Evolutionary conservation across 2,797 vertebrate species (phyloP).

Genomic region (Phalanger gymnotis): DNA sequence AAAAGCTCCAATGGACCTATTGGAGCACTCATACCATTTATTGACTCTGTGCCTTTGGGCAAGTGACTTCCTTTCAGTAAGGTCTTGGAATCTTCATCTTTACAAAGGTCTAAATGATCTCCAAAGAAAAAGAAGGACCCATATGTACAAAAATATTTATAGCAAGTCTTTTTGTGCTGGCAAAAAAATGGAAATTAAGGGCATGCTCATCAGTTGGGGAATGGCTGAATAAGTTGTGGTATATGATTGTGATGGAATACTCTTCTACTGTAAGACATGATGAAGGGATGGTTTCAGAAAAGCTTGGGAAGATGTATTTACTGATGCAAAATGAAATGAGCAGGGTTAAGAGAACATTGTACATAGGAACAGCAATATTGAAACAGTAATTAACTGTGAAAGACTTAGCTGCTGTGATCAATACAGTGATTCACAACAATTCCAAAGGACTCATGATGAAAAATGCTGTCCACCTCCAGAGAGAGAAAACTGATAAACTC

Average conservation of each 20-base stretch:
- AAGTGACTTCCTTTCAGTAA: not conserved
- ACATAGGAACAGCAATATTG: not conserved
- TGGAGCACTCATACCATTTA: not conserved
- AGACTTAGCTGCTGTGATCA: not conserved
- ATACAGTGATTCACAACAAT: not conserved
- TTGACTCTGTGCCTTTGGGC: not conserved
- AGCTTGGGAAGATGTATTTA: not conserved
- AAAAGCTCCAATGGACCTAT: not conserved
- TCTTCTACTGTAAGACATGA: not conserved
- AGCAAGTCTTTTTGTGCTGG: not conserved
- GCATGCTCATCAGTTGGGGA: not conserved
- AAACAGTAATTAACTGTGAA: not conserved
- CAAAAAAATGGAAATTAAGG: not conserved
- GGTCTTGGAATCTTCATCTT: not conserved
- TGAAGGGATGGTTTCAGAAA: not conserved
- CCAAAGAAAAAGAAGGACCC: not conserved
- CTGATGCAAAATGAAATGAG: not conserved
- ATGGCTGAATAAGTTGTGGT: not conserved
- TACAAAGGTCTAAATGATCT: not conserved
- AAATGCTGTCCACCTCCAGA: not conserved
- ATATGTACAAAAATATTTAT: not conserved
- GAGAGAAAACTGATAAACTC: not conserved
- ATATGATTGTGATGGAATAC: not conserved
- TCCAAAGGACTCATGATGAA: not conserved
- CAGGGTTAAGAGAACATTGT: not conserved